A percentile compares a stretch with the other conserved stretches of the same genome.
Evolutionary conservation across 1,140 invertebrate genomes (phyloP).

Genomic region (Chrysopa pallens): DNA sequence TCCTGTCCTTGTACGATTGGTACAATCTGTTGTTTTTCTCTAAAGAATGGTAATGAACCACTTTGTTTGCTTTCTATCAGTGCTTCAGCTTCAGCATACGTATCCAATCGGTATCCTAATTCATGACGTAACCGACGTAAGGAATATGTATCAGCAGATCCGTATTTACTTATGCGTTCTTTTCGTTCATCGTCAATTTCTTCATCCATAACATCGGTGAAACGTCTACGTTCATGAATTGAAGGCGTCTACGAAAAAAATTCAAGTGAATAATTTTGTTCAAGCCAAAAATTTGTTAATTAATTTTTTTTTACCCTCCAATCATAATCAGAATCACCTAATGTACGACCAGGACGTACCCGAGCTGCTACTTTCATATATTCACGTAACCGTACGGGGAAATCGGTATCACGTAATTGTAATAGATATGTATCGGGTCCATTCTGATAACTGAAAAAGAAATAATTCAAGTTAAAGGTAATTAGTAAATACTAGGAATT

Average conservation of each 20-base stretch:
- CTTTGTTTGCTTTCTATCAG: conserved; percentile 62
- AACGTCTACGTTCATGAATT: conserved; percentile 73
- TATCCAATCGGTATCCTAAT: conserved; percentile 53
- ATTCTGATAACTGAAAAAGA: conserved; percentile 63
- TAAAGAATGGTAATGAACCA: conserved; percentile 60
- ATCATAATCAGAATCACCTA: conserved; percentile 50
- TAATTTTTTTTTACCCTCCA: conserved; percentile 41
- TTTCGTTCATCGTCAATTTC: conserved; percentile 83
- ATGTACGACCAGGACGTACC: conserved; percentile 44
- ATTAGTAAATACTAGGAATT: neutral
- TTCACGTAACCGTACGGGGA: conserved; percentile 74
- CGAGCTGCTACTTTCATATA: conserved; percentile 81
- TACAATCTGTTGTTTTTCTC: conserved; percentile 59
- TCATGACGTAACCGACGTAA: conserved; percentile 62
- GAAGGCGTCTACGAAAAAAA: conserved; percentile 46
- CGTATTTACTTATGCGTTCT: conserved; percentile 60
- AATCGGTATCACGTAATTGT: conserved; percentile 79
- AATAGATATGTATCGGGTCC: conserved; percentile 91
- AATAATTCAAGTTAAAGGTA: neutral
- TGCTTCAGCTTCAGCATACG: conserved; percentile 68
- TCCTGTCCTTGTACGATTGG: conserved; percentile 64
- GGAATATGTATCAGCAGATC: conserved; percentile 40
- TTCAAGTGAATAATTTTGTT: neutral
- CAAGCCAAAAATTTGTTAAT: conserved; percentile 3
- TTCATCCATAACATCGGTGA: conserved; percentile 91